These are phyloP conservation scores for Tachuris rubrigastra DNA, from an alignment of 2,113 vertebrate species.

Conservation along the genomic window DNA sequence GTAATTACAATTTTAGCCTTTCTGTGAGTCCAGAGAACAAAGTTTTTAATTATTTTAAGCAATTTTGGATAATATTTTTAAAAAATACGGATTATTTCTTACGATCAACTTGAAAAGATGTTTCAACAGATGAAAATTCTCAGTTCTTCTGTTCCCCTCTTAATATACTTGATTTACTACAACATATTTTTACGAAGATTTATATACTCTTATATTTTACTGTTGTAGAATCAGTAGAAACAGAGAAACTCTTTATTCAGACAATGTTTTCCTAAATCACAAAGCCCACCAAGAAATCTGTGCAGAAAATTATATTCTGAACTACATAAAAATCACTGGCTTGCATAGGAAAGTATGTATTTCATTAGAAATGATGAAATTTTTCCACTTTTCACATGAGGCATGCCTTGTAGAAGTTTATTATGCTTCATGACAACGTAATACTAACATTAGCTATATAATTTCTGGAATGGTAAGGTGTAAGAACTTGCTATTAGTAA, in stretches of 20 bases:
- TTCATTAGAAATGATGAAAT: background rate
- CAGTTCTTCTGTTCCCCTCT: background rate
- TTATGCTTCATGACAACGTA: background rate
- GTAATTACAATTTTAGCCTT: background rate
- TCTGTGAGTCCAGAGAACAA: background rate
- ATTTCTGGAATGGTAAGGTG: background rate
- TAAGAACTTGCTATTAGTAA: background rate
- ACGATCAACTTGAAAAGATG: background rate
- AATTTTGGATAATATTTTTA: background rate
- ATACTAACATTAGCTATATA: background rate
- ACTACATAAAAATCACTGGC: background rate
- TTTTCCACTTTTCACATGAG: background rate
- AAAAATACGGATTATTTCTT: background rate
- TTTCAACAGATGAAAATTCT: background rate
- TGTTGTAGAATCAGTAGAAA: background rate
- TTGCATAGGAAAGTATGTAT: background rate
- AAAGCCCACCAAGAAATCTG: background rate
- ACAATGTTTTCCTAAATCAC: background rate
- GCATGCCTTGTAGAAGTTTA: background rate
- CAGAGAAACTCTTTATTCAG: background rate
- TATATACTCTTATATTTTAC: background rate
- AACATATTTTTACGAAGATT: background rate
- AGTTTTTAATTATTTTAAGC: background rate
- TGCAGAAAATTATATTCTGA: background rate
- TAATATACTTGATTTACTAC: background rate